A percentile compares a stretch with the other conserved stretches of the same genome.
Conservation (phyloP, 2,888 invertebrate species). For the Bellardia pandia region DNA sequence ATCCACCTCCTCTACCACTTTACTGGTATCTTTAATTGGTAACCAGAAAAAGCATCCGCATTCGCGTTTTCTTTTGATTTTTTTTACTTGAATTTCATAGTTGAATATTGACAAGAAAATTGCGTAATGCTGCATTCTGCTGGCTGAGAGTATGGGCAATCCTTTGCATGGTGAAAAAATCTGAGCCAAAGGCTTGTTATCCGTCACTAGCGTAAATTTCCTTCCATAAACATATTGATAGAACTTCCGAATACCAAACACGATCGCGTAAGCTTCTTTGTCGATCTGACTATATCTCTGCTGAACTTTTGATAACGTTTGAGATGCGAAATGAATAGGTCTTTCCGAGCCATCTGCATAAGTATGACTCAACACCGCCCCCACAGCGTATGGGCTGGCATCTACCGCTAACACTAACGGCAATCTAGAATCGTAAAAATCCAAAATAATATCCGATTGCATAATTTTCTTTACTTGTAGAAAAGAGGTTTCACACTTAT, state of each 20-base stretch:
- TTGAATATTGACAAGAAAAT: not conserved
- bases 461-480: not conserved
- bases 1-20: not conserved
- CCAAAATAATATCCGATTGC: not conserved
- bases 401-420: not conserved
- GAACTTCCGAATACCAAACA: conserved; percentile 81
- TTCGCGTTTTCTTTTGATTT: too few relatives aligned
- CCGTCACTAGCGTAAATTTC: conserved; percentile 80
- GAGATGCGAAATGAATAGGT: conserved; percentile 26
- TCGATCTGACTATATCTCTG: conserved; percentile 59
- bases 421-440: not conserved
- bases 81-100: too few relatives aligned
- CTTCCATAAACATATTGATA: conserved; percentile 81
- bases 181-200: conserved; percentile 60
- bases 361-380: conserved; percentile 11
- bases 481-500: too few relatives aligned
- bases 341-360: conserved; percentile 7
- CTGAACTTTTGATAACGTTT: conserved; percentile 27
- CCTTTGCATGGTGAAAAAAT: conserved; percentile 23
- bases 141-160: conserved; percentile 7
- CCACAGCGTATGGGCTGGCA: conserved; percentile 12
- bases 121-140: conserved; percentile 24
- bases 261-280: conserved; percentile 78
- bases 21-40: not conserved
- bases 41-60: too few relatives aligned